Base-by-base conservation (phyloP, 2,888 invertebrate species). In the Oasisia sp. region DNA sequence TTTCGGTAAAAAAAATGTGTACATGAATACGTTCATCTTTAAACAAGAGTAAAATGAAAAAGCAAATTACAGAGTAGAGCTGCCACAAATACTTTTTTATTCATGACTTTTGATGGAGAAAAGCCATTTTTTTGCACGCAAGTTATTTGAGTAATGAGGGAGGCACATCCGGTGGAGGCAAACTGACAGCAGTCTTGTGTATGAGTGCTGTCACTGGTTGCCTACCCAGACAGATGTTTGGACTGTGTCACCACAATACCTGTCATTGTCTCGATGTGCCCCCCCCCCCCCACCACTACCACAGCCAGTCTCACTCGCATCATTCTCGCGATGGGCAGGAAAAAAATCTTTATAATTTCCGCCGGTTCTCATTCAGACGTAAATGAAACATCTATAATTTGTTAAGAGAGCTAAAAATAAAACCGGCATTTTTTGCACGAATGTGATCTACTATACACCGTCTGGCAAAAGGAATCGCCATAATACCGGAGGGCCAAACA, bases 341-440 rank as follows among this genome's bases (percentile, higher is more conserved):
- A 74, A 74, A 74, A 74, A 74, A 27, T 74, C 74, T 74, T 74
- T 74, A 74, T 27, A n/a, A 74, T 74, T 74, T 74, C 74, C 74
- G 74, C 74, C 27, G 27, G 14, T 74, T 27, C 74, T 74, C 74
- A 74, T 74, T 74, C 74, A 74, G 74, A 74, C 1, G 27, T 74
- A 74, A 74, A 74, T 74, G n/a, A 74, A 74, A 74, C 74, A 74
- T 74, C 74, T 74, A 74, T 74, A 74, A 74, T 74, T 74, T 74
- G 74, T 74, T 74, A 74, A 74, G 74, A 74, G 74, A n/a, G 74
- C 74, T 74, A 74, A 74, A 74, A 74, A 74, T 74, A 74, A 74
- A 74, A 74, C 74, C 0, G 74, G 12, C 1, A 50, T 74, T 74
- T 74, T 74, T 74, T 74, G 74, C 74, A 74, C 27, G 74, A 74